Conservation (phyloP, 2,797 vertebrate species). For the Lithobates sylvaticus region DNA sequence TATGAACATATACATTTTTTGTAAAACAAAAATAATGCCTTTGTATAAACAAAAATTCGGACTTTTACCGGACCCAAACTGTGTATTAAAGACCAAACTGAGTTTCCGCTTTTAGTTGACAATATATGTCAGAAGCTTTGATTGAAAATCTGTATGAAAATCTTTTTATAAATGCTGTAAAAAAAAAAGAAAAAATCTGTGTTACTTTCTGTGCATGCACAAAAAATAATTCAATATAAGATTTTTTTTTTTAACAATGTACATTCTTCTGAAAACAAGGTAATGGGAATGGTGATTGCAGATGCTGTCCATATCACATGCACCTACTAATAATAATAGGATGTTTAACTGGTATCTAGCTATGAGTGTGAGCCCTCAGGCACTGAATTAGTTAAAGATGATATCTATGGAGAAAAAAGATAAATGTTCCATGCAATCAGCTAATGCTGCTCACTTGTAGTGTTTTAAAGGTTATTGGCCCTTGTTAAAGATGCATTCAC, state of each 20-base stretch:
- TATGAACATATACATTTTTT: slow-evolving; percentile 19
- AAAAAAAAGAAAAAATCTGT: not conserved
- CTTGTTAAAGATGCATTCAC: slow-evolving; percentile 70
- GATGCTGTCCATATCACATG: slow-evolving; percentile 6
- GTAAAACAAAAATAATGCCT: slow-evolving; percentile 17
- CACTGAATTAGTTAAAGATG: not conserved
- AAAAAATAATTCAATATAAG: not conserved
- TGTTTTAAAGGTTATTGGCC: slow-evolving; percentile 89
- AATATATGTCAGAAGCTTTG: slow-evolving; percentile 51
- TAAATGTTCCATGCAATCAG: slow-evolving; percentile 65
- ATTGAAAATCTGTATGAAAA: slow-evolving; percentile 49
- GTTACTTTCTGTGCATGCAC: not conserved
- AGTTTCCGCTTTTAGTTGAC: slow-evolving; percentile 49
- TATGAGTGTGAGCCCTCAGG: not conserved
- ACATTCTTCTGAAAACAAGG: not conserved
- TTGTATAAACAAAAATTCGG: slow-evolving; percentile 14
- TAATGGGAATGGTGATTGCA: slow-evolving; percentile 11
- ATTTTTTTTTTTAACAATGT: slow-evolving; percentile 27
- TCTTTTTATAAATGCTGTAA: slow-evolving; percentile 57
- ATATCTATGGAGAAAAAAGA: slow-evolving; percentile 2
- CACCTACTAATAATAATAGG: not conserved
- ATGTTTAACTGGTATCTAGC: no score
- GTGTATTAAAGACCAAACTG: slow-evolving; percentile 44
- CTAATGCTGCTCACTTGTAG: slow-evolving; percentile 92
- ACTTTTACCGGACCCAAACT: not conserved